phyloP scores from a whole-genome alignment of 2,888 invertebrate species.

The Folsomia candida region DNA sequence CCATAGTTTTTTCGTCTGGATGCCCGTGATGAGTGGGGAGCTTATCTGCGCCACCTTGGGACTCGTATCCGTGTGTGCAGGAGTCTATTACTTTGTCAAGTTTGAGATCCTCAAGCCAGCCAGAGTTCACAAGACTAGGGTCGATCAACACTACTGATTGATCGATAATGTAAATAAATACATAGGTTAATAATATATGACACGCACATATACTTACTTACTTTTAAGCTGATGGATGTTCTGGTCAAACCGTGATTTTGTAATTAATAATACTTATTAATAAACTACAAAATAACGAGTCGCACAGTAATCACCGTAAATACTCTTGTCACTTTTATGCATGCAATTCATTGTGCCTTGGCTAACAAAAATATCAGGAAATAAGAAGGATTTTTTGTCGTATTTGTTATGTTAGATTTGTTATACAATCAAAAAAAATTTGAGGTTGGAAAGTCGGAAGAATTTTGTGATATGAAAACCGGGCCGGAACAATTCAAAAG shows the following conservation, averaged over 20 bases:
- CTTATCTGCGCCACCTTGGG: slow-evolving; percentile 62
- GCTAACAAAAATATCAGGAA: too few relatives aligned
- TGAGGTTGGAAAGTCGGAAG: too few relatives aligned
- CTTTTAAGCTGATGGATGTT: too few relatives aligned
- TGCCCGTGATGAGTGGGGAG: slow-evolving; percentile 63
- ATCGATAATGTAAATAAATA: neutral
- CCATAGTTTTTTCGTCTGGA: slow-evolving; percentile 54
- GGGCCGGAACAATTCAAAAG: too few relatives aligned
- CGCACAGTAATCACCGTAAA: neutral
- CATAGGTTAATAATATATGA: neutral
- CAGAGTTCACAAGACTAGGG: neutral
- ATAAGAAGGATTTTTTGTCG: too few relatives aligned
- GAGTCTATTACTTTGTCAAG: slow-evolving; percentile 50
- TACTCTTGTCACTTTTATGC: too few relatives aligned
- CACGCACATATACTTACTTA: too few relatives aligned
- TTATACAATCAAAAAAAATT: too few relatives aligned
- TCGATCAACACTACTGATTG: neutral
- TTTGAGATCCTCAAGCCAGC: slow-evolving; percentile 30
- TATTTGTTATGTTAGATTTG: too few relatives aligned
- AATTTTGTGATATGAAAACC: too few relatives aligned
- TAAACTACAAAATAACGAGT: neutral
- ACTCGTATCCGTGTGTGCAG: slow-evolving; percentile 61
- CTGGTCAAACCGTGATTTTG: neutral
- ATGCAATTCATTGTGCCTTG: too few relatives aligned
- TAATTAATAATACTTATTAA: neutral